Conservation (phyloP, 2,113 vertebrate genomes). For the Ivindomyrus marchei region DNA sequence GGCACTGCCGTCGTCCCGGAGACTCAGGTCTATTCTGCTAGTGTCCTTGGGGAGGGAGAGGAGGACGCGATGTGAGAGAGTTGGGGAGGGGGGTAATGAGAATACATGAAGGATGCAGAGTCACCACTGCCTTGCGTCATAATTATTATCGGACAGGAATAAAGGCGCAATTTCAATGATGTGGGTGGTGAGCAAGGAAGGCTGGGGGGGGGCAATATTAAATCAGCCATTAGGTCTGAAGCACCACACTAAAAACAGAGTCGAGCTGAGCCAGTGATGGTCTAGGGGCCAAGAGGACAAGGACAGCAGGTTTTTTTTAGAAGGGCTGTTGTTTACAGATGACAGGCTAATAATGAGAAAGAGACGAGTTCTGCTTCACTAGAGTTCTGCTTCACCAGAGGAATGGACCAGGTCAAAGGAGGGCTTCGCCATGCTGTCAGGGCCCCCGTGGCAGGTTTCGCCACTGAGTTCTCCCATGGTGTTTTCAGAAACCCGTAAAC, state of each 20-base stretch:
- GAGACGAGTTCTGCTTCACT: neutral
- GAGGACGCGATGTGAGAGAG: neutral
- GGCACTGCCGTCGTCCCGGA: neutral
- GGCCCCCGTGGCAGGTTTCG: neutral
- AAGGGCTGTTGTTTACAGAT: neutral
- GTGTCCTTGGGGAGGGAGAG: neutral
- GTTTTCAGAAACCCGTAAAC: neutral
- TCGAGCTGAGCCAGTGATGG: neutral
- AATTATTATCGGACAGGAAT: neutral
- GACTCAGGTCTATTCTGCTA: neutral
- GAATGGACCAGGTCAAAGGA: neutral
- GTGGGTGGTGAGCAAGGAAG: neutral
- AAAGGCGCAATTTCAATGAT: neutral
- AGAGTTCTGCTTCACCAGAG: neutral
- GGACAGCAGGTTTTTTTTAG: neutral
- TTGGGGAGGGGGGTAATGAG: neutral
- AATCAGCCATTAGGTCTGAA: neutral
- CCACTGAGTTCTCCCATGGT: neutral
- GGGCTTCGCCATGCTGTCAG: neutral
- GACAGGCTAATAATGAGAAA: slow-evolving; percentile 17
- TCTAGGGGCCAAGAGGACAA: slow-evolving; percentile 1
- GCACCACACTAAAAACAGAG: neutral
- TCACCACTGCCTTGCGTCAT: too few species aligned
- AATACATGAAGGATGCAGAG: neutral
- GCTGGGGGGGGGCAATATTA: neutral